Evolutionary conservation across 1,140 invertebrate genomes (phyloP).

Genomic region (Apis laboriosa): DNA sequence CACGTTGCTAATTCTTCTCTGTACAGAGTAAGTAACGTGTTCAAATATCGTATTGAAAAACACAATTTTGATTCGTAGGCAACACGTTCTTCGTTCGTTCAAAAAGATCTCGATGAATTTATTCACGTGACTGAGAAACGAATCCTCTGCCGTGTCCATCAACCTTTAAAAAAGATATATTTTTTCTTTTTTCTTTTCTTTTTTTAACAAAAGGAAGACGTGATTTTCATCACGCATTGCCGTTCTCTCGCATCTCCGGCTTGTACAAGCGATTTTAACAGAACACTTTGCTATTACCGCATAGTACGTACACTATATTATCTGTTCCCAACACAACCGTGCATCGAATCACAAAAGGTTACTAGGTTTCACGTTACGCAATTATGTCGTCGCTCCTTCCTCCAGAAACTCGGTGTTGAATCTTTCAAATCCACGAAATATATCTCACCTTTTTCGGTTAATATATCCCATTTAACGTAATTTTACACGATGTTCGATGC

Average conservation of each 20-base stretch:
- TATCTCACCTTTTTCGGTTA: too few relatives aligned
- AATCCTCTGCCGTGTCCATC: too few relatives aligned
- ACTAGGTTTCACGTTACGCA: constrained; percentile 75
- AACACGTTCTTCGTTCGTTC: too few relatives aligned
- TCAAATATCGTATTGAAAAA: too few relatives aligned
- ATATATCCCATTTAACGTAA: too few relatives aligned
- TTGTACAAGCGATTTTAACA: constrained; percentile 76
- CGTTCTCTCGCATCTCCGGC: constrained; percentile 65
- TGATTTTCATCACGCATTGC: constrained; percentile 69
- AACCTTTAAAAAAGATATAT: neutral
- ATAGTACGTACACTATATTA: constrained; percentile 58
- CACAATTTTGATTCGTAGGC: too few relatives aligned
- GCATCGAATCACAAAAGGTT: constrained; percentile 75
- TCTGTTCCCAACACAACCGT: constrained; percentile 53
- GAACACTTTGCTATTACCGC: constrained; percentile 70
- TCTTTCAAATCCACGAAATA: too few relatives aligned
- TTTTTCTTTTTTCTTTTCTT: too few relatives aligned
- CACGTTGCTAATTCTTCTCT: too few relatives aligned
- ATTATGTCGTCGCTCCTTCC: constrained; percentile 62
- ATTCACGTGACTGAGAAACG: neutral
- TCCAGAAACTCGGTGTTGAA: constrained; percentile 40
- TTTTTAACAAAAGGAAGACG: constrained; percentile 27
- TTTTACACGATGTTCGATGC: too few relatives aligned
- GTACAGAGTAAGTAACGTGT: too few relatives aligned
- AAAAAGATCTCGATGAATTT: too few relatives aligned